Evolutionary conservation across 2,888 invertebrate genomes (phyloP), one percentile per base, ranked within the genome.

Genomic region (Meghimatium bilineatum): DNA sequence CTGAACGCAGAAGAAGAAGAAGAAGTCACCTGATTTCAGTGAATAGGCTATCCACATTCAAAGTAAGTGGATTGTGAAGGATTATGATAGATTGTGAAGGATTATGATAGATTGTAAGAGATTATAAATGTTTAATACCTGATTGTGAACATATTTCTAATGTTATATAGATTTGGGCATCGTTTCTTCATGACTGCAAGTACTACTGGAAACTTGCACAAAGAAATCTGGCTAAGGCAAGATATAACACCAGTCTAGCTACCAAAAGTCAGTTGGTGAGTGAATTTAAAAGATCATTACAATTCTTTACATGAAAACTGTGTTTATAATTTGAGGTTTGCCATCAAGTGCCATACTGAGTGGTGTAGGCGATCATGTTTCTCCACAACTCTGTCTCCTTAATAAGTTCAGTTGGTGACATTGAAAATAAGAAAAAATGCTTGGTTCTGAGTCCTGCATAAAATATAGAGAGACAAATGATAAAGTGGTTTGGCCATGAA

Each of bases 191-290:
- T 67, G 92, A 92, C 83, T 92, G 91, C 85, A 91, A 91, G 80
- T 90, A 90, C 72, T 90, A 88, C 87, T 93, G 93, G 93, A 91
- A 92, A 82, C 87, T 90, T 20, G 92, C 92, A 26, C 92, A 92
- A 81, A 82, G 90, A 44, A 89, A 90, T 26, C 86, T 93, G 44
- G 91, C 92, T 44, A 89, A 90, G 80, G 89, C 90, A 79, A 88
- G 91, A 86, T 93, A 92, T 81, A 90, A 91, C 80, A 84, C 88
- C 60, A 91, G 92, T 78, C 91, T 92, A 82, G 88, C 89, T 60
- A 89, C 88, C 78, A 91, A 90, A 87, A 91, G 90, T 63, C 91
- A 91, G 84, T 80, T 89, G 89, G 91, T 91, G 85, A 85, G 87
- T 86, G 44, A 44, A 44, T 44, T 44, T 44, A 44, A 44, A 44